Evolutionary conservation across 1,140 invertebrate species (phyloP), one percentile per base, ranked within the genome.

Genomic region (Sinella curviseta): DNA sequence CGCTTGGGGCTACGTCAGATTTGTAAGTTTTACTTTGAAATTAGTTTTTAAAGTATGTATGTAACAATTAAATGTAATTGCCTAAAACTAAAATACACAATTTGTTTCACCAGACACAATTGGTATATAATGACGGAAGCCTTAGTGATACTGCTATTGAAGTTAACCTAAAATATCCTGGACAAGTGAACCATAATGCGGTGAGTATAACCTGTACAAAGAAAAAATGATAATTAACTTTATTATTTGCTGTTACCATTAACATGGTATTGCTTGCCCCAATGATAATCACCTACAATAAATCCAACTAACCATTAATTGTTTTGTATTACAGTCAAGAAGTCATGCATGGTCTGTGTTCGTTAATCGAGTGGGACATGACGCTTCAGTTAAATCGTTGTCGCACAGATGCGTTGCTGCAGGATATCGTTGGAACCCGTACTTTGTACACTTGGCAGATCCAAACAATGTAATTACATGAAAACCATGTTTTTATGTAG

Each of bases 351-450:
- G 96, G 95, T 93, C 94, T 67, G 93, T 97, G 78, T 98, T 93
- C 86, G 95, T 97, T 12, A 97, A 96, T 87, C 93, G 94, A 0
- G 94, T 98, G 26, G 94, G 94, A n/a, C 94, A 96, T 36, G 95
- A 97, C 88, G 95, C 95, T 3, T 90, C 94, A 12, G 94, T 96
- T 0, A 91, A 92, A 86, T 90, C 92, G 33, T 90, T 93, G 73
- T 87, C 89, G 77, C 94, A 94, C 0, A 89, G 95, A 79, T 98
- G 97, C 86, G 92, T 94, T 2, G 96, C 95, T 4, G 93, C 93
- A 65, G 96, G 96, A 30, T 96, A 94, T 85, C 90, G 93, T 34
- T 98, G 95, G 94, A 98, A 98, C 89, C 96, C 97, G 0, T 95
- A 93, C 87, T 95, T 93, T 83, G 95, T 94, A 28, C 94, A 96